A percentile compares a stretch with the other conserved stretches of the same genome.
These are phyloP conservation scores for Caenorhabditis sp. DNA, from an alignment of 2,888 invertebrate species.

Conservation along the genomic window DNA sequence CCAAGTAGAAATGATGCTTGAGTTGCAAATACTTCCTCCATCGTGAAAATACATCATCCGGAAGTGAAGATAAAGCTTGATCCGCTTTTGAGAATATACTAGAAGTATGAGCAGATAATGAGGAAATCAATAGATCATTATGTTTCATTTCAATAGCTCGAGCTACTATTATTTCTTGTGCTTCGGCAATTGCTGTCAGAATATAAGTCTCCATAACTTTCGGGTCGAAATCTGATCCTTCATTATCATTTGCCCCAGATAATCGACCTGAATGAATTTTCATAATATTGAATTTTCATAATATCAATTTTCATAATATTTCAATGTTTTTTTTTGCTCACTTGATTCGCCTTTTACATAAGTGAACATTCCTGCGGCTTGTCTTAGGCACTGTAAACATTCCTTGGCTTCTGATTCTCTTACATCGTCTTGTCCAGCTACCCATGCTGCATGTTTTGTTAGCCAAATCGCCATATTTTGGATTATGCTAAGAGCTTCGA, in stretches of 20 bases:
- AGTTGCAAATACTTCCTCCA: slow-evolving; percentile 69
- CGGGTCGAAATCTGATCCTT: slow-evolving; percentile 76
- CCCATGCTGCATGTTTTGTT: slow-evolving; percentile 78
- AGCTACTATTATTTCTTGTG: slow-evolving; percentile 79
- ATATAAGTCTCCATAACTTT: slow-evolving; percentile 76
- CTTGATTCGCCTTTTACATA: slow-evolving; percentile 60
- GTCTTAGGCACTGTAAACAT: slow-evolving; percentile 76
- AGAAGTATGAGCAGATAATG: slow-evolving; percentile 77
- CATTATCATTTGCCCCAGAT: slow-evolving; percentile 61
- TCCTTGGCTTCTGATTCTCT: slow-evolving; percentile 78
- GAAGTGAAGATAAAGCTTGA: slow-evolving; percentile 26
- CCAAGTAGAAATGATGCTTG: slow-evolving; percentile 77
- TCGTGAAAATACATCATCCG: slow-evolving; percentile 44
- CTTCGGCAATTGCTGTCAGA: slow-evolving; percentile 75
- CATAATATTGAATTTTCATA: too few relatives aligned
- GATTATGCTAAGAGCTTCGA: slow-evolving; percentile 76
- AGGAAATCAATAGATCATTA: slow-evolving; percentile 76
- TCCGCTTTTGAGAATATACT: slow-evolving; percentile 76
- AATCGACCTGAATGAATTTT: slow-evolving; percentile 47
- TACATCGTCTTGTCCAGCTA: slow-evolving; percentile 76
- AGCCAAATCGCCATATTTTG: slow-evolving; percentile 78
- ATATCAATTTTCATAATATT: neutral
- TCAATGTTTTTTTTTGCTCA: neutral
- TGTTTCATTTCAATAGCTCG: slow-evolving; percentile 78
- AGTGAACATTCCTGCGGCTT: slow-evolving; percentile 77